Evolutionary conservation across 2,888 invertebrate genomes (phyloP), one percentile per base, ranked within the genome.

Genomic region (Hemithea aestivaria): DNA sequence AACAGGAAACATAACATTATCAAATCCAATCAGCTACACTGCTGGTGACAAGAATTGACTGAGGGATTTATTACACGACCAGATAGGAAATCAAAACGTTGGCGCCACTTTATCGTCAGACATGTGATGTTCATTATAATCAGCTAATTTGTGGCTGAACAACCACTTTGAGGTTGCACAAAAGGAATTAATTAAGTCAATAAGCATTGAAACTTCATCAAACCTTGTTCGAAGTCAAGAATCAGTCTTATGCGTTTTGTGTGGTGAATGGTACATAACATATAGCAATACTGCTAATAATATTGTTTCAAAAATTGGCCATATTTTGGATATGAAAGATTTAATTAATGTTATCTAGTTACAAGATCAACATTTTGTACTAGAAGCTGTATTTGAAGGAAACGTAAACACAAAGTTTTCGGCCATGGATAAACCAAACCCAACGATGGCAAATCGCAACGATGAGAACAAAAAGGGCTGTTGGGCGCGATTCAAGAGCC

Each of bases 401-500:
- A 27, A 23, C 33, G 26, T 33, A 30, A 34, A 16, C 11, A 28
- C 9, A 9, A 39, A 31, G 8, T 32, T 10, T 38, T 40, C 25
- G 12, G 33, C 27, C 26, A 66, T 68, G 67, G 49, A 63, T 38
- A 58, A 55, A 20, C 53, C 51, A 7, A 38, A 24, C 1, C 25
- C 39, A 7, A 31, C 20, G 39, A 48, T 45, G 6, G 58, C 53
- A 12, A 32, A 16, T n/a, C 33, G 23, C 7, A 27, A 5, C 16
- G 5, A 16, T 16, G 30, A 40, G 7, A 41, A 42, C 6, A 51
- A 45, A 22, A 59, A 66, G 49, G 73, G 82, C 20, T 87, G 87
- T 51, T 87, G 87, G 87, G 59, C 73, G 0, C 73, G 75, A 36
- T 78, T 87, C 40, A 82, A 72, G 54, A 77, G 73, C 31, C 47